Conservation (phyloP, 2,797 vertebrate species). For the Myotis pilosus region DNA sequence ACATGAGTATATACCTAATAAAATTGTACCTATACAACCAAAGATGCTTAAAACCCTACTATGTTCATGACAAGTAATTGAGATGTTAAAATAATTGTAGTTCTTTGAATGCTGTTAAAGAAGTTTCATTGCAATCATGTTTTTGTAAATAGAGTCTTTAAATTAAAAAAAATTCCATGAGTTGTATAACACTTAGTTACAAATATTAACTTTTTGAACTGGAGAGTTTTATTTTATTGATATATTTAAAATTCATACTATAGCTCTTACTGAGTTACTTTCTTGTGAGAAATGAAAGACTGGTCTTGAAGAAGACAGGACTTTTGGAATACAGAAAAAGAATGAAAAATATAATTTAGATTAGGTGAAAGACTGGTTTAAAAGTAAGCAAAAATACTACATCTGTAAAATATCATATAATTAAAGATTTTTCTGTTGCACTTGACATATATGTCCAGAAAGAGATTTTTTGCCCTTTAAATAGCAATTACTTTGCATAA, state of each 20-base stretch:
- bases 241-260: slow-evolving; percentile 20
- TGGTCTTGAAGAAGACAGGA: not conserved
- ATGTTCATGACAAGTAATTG: slow-evolving; percentile 20
- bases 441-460: slow-evolving; percentile 11
- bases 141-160: slow-evolving; percentile 53
- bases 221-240: slow-evolving; percentile 52
- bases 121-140: not conserved
- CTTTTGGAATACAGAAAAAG: slow-evolving; percentile 4
- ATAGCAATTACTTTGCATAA: slow-evolving; percentile 50
- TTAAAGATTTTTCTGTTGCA: slow-evolving; percentile 12
- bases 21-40: slow-evolving; percentile 5
- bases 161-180: slow-evolving; percentile 39
- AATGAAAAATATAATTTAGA: not conserved
- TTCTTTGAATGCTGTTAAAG: not conserved
- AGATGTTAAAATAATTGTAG: slow-evolving; percentile 14
- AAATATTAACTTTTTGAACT: slow-evolving; percentile 52
- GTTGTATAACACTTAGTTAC: slow-evolving; percentile 43
- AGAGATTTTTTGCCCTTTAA: slow-evolving; percentile 70
- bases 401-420: not conserved
- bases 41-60: slow-evolving; percentile 54
- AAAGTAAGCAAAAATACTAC: not conserved
- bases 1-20: slow-evolving; percentile 22
- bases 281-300: slow-evolving; percentile 11
- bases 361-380: not conserved
- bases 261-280: not conserved